Percentiles rank a stretch among this genome's conserved stretches.
These are phyloP conservation scores for Arbacia lixula DNA, from an alignment of 53 echinoderm and acorn worm genomes.

Conservation along the genomic window DNA sequence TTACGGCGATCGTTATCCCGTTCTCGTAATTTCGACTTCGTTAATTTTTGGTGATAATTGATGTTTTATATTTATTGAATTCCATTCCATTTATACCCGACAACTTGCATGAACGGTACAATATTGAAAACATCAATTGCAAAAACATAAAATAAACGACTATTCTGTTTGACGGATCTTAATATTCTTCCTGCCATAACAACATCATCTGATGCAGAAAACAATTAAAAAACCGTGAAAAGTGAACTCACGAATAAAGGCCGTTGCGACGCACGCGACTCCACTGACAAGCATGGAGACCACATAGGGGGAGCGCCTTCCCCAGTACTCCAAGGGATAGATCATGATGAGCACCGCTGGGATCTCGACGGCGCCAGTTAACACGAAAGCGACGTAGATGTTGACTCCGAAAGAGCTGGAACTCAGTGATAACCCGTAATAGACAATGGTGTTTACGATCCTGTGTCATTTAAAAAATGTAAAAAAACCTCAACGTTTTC, in stretches of 20 bases:
- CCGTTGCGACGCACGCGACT: conserved; percentile 8
- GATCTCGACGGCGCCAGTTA: conserved; percentile 37
- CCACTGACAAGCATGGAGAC: conserved; percentile 31
- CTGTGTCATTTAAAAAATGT: no score
- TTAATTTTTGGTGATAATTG: no score
- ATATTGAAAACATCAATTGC: no score
- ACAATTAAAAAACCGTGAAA: neutral
- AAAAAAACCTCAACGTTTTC: no score
- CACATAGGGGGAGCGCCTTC: conserved; percentile 26
- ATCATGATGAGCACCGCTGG: conserved; percentile 6
- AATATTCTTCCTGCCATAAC: neutral
- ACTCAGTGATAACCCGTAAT: conserved; percentile 41
- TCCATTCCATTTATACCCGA: no score
- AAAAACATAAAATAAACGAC: no score
- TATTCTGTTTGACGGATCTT: no score
- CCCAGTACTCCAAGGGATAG: conserved; percentile 28
- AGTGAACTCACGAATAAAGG: conserved; percentile 26
- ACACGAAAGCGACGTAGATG: conserved; percentile 46
- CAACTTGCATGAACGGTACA: no score
- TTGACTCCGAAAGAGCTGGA: conserved; percentile 31
- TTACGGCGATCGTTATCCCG: no score
- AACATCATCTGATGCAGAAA: neutral
- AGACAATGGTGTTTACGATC: conserved; percentile 29
- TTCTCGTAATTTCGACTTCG: no score
- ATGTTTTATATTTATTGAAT: no score